Evolutionary conservation across 2,888 invertebrate genomes (phyloP).

Genomic region (Tachina grossa): DNA sequence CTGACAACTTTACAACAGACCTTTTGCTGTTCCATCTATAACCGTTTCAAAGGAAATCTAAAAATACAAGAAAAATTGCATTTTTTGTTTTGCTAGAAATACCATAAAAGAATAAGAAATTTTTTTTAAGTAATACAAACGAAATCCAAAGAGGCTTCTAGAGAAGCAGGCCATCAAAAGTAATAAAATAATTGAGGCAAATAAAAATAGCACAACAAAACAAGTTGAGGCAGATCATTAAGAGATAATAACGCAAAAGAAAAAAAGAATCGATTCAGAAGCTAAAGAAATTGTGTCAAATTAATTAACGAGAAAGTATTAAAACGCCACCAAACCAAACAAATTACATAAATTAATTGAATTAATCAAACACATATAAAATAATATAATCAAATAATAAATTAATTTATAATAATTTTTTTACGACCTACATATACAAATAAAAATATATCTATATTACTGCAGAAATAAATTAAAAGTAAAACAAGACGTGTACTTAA

Average conservation of each 20-base stretch:
- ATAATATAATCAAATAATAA: constrained; percentile 34
- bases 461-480: constrained; percentile 66
- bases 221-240: constrained; percentile 47
- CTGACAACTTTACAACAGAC: constrained; percentile 36
- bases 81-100: constrained; percentile 25
- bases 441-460: constrained; percentile 29
- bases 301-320: constrained; percentile 73
- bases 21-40: constrained; percentile 42
- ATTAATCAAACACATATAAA: constrained; percentile 43
- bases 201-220: constrained; percentile 19
- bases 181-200: constrained; percentile 40
- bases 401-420: constrained; percentile 25
- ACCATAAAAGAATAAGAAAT: constrained; percentile 49
- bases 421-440: constrained; percentile 1
- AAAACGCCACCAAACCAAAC: constrained; percentile 69
- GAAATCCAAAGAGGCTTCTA: constrained; percentile 55
- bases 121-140: constrained; percentile 48
- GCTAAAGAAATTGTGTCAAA: constrained; percentile 72
- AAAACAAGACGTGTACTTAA: constrained; percentile 55
- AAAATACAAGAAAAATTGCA: constrained; percentile 69
- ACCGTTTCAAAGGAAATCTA: constrained; percentile 57
- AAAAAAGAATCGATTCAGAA: constrained; percentile 24
- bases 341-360: constrained; percentile 9
- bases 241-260: constrained; percentile 39
- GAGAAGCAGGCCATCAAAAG: constrained; percentile 50